Percentiles rank a stretch among this genome's conserved stretches.
phyloP scores from a whole-genome alignment of 2,888 invertebrate species.

The Conops quadrifasciatus region DNA sequence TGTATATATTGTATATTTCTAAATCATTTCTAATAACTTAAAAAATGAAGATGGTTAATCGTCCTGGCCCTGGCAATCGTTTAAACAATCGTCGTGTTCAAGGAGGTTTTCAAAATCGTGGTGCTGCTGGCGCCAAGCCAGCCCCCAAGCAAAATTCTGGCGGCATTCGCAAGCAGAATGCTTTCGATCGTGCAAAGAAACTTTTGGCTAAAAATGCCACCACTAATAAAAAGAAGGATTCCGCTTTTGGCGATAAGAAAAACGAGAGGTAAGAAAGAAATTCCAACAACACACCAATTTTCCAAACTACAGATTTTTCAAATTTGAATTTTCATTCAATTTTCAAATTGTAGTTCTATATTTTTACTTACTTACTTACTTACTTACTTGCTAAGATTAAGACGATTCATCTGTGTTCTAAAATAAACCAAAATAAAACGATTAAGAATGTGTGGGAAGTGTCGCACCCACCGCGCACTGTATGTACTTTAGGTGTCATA shows the following conservation, averaged over 20 bases:
- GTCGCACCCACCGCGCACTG: too few species aligned
- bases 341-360: conserved; percentile 15
- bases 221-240: conserved; percentile 67
- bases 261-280: conserved; percentile 65
- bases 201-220: conserved; percentile 67
- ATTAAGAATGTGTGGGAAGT: too few species aligned
- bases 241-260: conserved; percentile 66
- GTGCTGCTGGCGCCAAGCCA: conserved; percentile 59
- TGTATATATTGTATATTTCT: conserved; percentile 5
- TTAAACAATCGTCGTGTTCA: conserved; percentile 56
- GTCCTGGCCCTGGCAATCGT: conserved; percentile 62
- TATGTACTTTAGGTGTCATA: too few species aligned
- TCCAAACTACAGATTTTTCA: conserved; percentile 44
- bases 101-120: conserved; percentile 66
- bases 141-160: conserved; percentile 62
- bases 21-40: conserved; percentile 39
- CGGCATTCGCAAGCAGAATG: conserved; percentile 67
- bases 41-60: conserved; percentile 64
- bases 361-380: neutral
- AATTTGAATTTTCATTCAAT: conserved; percentile 33
- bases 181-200: conserved; percentile 67
- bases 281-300: conserved; percentile 47
- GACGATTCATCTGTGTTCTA: too few species aligned
- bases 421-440: too few species aligned
- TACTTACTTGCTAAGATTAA: too few species aligned